Evolutionary conservation across 1,140 invertebrate genomes (phyloP), one percentile per base, ranked within the genome.

Genomic region (Neocloeon triangulifer): DNA sequence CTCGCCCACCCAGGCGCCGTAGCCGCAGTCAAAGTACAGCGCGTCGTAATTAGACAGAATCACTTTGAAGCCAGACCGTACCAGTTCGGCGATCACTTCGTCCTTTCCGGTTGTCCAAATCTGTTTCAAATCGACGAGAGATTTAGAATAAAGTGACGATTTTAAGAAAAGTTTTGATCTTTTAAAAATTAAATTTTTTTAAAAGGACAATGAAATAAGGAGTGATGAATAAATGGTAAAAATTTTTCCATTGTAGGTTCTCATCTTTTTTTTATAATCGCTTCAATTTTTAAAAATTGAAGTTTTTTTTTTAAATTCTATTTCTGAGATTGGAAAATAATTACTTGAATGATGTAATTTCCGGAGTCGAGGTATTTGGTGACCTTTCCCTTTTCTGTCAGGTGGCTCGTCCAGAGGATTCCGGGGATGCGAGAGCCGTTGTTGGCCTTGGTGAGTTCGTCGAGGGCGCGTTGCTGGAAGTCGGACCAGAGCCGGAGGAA

Each of bases 41-140:
- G 72, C 73, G 48, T 85, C 79, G 41, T 82, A 78, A 46, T 86
- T 84, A 1, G 76, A 80, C 33, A 84, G 62, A 36, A 86, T 81
- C 1, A 82, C 49, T 28, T 58, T 57, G 39, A 72, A 82, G 17
- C 69, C 66, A 15, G 73, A 71, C 18, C 65, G 49, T 2, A 81
- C 46, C 1, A 84, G 52, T 33, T 67, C 61, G 17, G 54, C 49
- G 23, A 84, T 64, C 15, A 69, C 58, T 0, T 49, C 38, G 43
- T 82, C 74, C 0, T 59, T 60, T 37, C 73, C 78, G 1, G 54
- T 67, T 0, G 76, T 82, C 78, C 78, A 84, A 17, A 81, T 70
- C 54, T 77, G 75, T 7, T n/a, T n/a, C n/a, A n/a, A n/a, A n/a
- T n/a, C n/a, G n/a, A n/a, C n/a, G n/a, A n/a, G n/a, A n/a, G n/a